Percentiles rank a stretch among this genome's conserved stretches.
These are phyloP conservation scores for Cassiopea xamachana DNA, from an alignment of 30 jellyfish, hydroid and myxozoan species.

Conservation along the genomic window DNA sequence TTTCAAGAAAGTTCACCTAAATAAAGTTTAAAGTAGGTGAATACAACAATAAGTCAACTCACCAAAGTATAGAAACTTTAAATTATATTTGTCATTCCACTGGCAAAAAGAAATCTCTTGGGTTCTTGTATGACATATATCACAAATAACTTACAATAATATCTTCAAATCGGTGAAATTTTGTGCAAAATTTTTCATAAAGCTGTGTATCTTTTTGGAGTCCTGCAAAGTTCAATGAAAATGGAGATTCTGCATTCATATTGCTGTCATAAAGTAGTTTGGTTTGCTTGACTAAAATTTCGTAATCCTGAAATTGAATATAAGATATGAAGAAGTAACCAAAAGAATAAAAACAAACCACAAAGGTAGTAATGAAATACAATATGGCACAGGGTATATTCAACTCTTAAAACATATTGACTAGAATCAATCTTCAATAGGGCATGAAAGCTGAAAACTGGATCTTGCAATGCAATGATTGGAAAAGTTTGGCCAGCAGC, in stretches of 20 bases:
- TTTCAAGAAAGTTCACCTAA: slow-evolving; percentile 10
- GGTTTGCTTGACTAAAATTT: slow-evolving; percentile 20
- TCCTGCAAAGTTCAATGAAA: slow-evolving; percentile 37
- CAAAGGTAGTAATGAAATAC: not conserved
- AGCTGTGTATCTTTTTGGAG: not conserved
- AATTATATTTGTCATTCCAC: not conserved
- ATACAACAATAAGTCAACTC: not conserved
- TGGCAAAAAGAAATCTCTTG: not conserved
- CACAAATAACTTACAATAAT: slow-evolving; percentile 15
- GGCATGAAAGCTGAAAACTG: too few species aligned
- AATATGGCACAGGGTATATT: too few species aligned
- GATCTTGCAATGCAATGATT: too few species aligned
- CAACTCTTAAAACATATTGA: too few species aligned
- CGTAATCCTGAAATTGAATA: slow-evolving; percentile 29
- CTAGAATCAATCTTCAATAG: too few species aligned
- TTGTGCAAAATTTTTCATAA: not conserved
- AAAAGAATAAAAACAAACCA: not conserved
- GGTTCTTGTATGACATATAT: not conserved
- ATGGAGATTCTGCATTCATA: slow-evolving; percentile 22
- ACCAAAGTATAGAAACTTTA: too few species aligned
- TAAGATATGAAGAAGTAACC: not conserved
- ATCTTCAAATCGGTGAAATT: slow-evolving; percentile 7
- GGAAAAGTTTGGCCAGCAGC: too few species aligned
- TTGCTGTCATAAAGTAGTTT: slow-evolving; percentile 44
- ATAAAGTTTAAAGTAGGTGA: not conserved